Base-by-base conservation (phyloP, 2,888 invertebrate genomes). In the Phania funesta region DNA sequence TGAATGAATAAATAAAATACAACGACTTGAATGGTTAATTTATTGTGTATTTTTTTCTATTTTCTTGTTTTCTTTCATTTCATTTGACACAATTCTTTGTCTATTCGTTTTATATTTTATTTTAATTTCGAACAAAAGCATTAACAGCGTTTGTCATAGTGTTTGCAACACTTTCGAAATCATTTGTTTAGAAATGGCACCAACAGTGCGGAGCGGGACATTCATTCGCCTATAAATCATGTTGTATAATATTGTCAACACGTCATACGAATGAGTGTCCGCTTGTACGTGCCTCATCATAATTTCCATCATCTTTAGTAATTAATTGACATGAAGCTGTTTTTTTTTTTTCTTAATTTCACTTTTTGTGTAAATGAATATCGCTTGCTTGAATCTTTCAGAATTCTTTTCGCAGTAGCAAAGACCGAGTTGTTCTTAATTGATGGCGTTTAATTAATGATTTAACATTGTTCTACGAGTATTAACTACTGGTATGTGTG, bases 371-470 rank as follows among this genome's bases (percentile, higher is more conserved):
- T 3, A 13, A 38, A n/a, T 56, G 13, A 38, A n/a, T 35, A 8
- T 22, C 18, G 5, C 1, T 22, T 48, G 22, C 7, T 32, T 44
- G 11, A 11, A 0, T 5, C 46, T 32, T 32, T 13, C 48, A 35
- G 3, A 35, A 64, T 35, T 20, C 3, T 18, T 38, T 3, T 0
- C 6, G 18, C 26, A 24, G 13, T 50, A 16, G 32, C 24, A 24
- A 65, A n/a, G 4, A 46, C 18, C 29, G 16, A 46, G 1, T 50
- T 22, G 9, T 46, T 68, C 32, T 62, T 70, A 46, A 77, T 62
- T 77, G 52, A 1, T 64, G 70, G 24, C 68, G 13, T 48, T 70
- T 70, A 54, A 77, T 77, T 68, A 62, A 70, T 62, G 62, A 54
- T 54, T 54, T 62, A 68, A 67, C 18, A 68, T 44, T 4, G n/a